Evolutionary conservation across 2,888 invertebrate species (phyloP).

Genomic region (Liopterus haemorrhoidalis): DNA sequence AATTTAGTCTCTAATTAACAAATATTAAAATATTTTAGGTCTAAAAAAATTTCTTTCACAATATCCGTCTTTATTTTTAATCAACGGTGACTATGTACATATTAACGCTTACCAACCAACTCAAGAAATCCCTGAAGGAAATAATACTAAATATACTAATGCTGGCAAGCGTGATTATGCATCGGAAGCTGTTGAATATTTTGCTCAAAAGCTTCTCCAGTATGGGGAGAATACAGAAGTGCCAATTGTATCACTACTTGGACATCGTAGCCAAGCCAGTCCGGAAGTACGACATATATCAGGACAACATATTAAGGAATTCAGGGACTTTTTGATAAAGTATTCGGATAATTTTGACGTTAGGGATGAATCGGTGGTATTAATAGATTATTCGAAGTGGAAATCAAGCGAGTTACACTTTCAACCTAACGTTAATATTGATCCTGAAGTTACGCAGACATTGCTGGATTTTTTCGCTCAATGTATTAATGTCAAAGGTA

Average conservation of each 20-base stretch:
- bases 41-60: constrained; percentile 94
- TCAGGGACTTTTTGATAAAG: constrained; percentile 79
- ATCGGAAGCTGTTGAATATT: constrained; percentile 95
- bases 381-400: constrained; percentile 57
- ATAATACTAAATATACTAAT: constrained; percentile 29
- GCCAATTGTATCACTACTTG: constrained; percentile 91
- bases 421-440: constrained; percentile 70
- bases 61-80: constrained; percentile 92
- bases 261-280: constrained; percentile 93
- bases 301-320: constrained; percentile 88
- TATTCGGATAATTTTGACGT: constrained; percentile 83
- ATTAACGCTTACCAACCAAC: constrained; percentile 72
- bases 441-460: constrained; percentile 76
- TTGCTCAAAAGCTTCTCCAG: constrained; percentile 88
- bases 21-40: constrained; percentile 57
- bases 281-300: constrained; percentile 96
- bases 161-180: constrained; percentile 83
- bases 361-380: constrained; percentile 71
- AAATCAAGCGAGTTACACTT: constrained; percentile 63
- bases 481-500: constrained; percentile 68
- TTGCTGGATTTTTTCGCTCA: constrained; percentile 76
- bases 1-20: no score
- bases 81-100: constrained; percentile 88
- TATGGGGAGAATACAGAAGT: constrained; percentile 95
- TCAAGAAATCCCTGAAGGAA: constrained; percentile 50